Base-by-base conservation (phyloP, 1,140 invertebrate genomes). In the Meloidogyne exigua region DNA sequence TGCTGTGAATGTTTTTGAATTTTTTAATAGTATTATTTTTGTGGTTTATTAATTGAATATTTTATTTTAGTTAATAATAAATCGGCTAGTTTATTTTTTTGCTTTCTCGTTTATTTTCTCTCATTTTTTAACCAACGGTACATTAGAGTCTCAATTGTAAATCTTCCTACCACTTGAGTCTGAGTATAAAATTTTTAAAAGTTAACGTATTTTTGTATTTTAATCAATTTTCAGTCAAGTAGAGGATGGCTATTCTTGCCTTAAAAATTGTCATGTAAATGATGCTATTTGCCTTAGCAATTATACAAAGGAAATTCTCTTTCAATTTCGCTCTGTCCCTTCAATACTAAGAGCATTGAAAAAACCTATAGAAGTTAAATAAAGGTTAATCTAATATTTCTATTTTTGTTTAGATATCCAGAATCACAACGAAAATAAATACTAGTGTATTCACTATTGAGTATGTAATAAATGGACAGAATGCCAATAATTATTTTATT, bases 231-330 rank as follows among this genome's bases (percentile, higher is more conserved):
- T 72, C 62, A 86, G 85, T 57, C 68, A 75, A 39, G 72, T 88
- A 32, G 87, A 88, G 21, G 87, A 87, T 72, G 85, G 85, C 12
- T 87, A 86, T 68, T 86, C 86, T 7, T 87, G 85, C 64, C 65
- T 87, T 23, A 88, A 87, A 76, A 57, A 80, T 13, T 87, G 85
- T 72, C 57, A 70, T 32, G 13, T n/a, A 25, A 75, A 65, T 12
- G 85, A 87, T 67, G 39, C 57, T 25, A 57, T 32, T 15, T 87
- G 85, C 63, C 42, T 87, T 10, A 77, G 72, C 3, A 87, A 87
- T 68, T 76, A 77, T n/a, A 87, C 85, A 9, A 73, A 75, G 25
- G 85, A 85, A 81, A 86, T 88, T 68, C 71, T 87, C 39, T 88
- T 83, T 36, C 86, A 88, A 69, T 87, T 87, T 72, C n/a, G 83